phyloP scores from a whole-genome alignment of 2,888 invertebrate genomes.

The Conops quadrifasciatus region DNA sequence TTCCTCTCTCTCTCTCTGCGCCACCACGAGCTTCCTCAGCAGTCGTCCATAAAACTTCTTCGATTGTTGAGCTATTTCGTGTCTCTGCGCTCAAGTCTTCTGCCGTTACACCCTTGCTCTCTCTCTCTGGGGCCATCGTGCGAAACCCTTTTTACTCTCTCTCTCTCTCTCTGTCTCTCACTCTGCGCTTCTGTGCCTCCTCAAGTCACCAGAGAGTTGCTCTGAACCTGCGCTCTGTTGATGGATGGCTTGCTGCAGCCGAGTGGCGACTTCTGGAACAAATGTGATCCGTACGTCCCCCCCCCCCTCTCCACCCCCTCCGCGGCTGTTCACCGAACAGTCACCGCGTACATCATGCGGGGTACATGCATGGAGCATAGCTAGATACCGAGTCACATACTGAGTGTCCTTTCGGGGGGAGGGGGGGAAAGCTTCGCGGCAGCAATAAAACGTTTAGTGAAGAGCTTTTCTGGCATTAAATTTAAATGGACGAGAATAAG shows the following conservation, averaged over 20 bases:
- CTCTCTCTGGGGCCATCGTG: slow-evolving; percentile 18
- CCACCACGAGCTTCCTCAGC: not conserved
- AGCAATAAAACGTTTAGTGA: slow-evolving; percentile 24
- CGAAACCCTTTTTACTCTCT: not conserved
- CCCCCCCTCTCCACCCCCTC: too few relatives aligned
- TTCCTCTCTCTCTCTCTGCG: not conserved
- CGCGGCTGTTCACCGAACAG: too few relatives aligned
- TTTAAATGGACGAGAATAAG: not conserved
- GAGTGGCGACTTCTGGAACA: slow-evolving; percentile 26
- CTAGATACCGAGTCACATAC: too few relatives aligned
- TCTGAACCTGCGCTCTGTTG: slow-evolving; percentile 31
- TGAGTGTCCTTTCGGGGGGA: slow-evolving; percentile 11
- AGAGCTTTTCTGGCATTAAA: slow-evolving; percentile 30
- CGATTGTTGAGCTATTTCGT: slow-evolving; percentile 10
- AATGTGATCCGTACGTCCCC: slow-evolving; percentile 1
- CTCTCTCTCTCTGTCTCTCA: not conserved
- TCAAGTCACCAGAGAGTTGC: not conserved
- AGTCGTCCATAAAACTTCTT: not conserved
- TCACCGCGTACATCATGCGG: not conserved
- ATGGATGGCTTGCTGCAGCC: slow-evolving; percentile 27
- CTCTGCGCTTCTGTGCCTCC: not conserved
- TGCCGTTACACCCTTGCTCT: not conserved
- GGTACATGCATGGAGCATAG: too few relatives aligned
- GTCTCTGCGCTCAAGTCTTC: not conserved
- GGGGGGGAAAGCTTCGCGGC: slow-evolving; percentile 7